A percentile compares a stretch with the other conserved stretches of the same genome.
phyloP scores from a whole-genome alignment of 2,797 vertebrate genomes.

The Myotis myotis region DNA sequence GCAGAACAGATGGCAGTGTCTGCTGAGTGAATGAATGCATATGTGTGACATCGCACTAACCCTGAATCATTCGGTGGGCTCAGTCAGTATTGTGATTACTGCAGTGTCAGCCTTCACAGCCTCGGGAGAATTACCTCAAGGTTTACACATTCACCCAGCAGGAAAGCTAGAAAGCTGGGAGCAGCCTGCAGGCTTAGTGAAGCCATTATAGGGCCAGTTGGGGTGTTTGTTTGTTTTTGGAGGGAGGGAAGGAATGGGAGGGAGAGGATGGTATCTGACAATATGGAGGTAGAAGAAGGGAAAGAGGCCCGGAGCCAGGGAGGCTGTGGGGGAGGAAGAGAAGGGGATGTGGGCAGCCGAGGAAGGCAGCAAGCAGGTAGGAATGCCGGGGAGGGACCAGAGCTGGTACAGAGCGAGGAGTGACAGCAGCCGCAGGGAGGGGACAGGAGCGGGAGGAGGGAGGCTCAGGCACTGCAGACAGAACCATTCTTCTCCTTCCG shows the following conservation, averaged over 20 bases:
- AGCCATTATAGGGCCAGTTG: neutral
- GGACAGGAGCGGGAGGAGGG: neutral
- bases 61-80: neutral
- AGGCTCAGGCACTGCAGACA: neutral
- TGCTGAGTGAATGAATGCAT: conserved; percentile 15
- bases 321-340: neutral
- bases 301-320: neutral
- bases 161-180: neutral
- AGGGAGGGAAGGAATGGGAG: neutral
- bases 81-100: conserved; percentile 12
- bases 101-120: neutral
- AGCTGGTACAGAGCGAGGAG: neutral
- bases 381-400: neutral
- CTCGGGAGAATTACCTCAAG: conserved; percentile 11
- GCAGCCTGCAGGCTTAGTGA: neutral
- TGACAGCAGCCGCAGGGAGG: neutral
- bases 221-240: neutral
- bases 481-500: neutral
- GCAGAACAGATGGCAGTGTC: neutral
- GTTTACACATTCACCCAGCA: neutral
- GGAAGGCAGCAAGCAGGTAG: neutral
- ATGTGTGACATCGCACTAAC: neutral
- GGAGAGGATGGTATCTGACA: neutral
- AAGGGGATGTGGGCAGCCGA: neutral
- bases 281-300: neutral